A percentile compares a stretch with the other conserved stretches of the same genome.
Conservation (phyloP, 2,797 vertebrate species). For the Iguana delicatissima region DNA sequence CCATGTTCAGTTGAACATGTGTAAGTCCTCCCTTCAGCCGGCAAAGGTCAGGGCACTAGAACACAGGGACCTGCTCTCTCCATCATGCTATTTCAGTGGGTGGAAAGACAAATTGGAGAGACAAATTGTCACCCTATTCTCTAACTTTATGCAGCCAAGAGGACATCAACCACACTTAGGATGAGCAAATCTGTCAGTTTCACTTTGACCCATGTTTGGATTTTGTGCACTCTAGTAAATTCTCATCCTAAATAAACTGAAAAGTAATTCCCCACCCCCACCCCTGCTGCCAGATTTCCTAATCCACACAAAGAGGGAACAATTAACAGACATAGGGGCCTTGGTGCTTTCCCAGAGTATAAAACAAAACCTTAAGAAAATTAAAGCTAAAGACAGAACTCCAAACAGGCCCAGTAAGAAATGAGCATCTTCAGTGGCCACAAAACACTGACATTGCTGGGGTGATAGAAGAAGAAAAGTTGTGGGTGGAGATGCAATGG, state of each 20-base stretch:
- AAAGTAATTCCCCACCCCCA: too few relatives aligned
- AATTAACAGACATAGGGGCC: neutral
- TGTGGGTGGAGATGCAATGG: neutral
- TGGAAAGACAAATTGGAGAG: neutral
- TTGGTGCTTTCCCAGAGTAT: neutral
- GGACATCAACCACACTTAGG: neutral
- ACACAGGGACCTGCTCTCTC: too few relatives aligned
- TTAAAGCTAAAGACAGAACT: neutral
- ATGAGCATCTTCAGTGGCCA: neutral
- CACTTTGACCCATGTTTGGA: too few relatives aligned
- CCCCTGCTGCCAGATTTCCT: too few relatives aligned
- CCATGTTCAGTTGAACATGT: too few relatives aligned
- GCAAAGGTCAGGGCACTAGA: too few relatives aligned
- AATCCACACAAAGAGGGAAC: neutral
- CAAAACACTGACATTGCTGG: neutral
- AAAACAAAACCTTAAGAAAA: neutral
- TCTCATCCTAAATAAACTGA: too few relatives aligned
- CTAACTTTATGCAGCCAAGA: neutral
- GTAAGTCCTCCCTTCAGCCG: too few relatives aligned
- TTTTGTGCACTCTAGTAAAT: too few relatives aligned
- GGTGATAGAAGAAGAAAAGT: too few relatives aligned
- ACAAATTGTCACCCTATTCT: neutral
- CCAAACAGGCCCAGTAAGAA: neutral
- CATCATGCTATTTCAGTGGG: neutral
- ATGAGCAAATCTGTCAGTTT: too few relatives aligned